phyloP scores from a whole-genome alignment of 2,797 vertebrate genomes.

The Epinephelus coioides region DNA sequence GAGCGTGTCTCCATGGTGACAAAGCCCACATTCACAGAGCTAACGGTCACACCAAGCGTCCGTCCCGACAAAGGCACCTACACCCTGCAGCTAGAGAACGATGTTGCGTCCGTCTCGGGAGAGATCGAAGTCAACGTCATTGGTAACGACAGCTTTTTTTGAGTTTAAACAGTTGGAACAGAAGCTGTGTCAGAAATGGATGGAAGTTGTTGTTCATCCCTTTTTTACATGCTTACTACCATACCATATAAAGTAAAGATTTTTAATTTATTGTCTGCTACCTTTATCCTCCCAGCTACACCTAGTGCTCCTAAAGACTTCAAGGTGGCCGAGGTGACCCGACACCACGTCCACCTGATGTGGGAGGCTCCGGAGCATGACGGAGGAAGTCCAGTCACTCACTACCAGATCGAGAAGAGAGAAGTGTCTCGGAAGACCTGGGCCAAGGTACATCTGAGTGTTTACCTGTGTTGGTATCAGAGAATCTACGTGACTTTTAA shows the following conservation, averaged over 20 bases:
- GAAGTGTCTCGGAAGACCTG: slow-evolving; percentile 96
- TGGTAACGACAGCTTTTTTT: slow-evolving; percentile 79
- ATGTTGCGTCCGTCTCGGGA: slow-evolving; percentile 90
- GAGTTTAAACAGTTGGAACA: neutral
- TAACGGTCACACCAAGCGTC: slow-evolving; percentile 92
- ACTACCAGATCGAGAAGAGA: slow-evolving; percentile 96
- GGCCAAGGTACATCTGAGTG: slow-evolving; percentile 89
- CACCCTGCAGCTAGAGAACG: slow-evolving; percentile 91
- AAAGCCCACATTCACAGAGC: slow-evolving; percentile 89
- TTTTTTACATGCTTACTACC: too few species aligned
- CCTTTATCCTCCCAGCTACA: slow-evolving; percentile 86
- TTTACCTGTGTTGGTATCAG: neutral
- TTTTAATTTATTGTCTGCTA: neutral
- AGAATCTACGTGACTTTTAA: neutral
- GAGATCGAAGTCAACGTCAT: slow-evolving; percentile 98
- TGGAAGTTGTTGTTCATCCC: too few species aligned
- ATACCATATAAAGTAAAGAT: too few species aligned
- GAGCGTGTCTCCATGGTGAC: slow-evolving; percentile 92
- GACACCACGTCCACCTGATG: slow-evolving; percentile 92
- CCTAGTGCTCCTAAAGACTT: slow-evolving; percentile 97
- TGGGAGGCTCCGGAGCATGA: slow-evolving; percentile 98
- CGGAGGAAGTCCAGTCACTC: slow-evolving; percentile 95
- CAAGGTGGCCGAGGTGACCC: slow-evolving; percentile 92
- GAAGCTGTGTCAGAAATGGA: too few species aligned
- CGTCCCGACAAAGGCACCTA: slow-evolving; percentile 96